Evolutionary conservation across 2,888 invertebrate species (phyloP).

Genomic region (Acrobasis suavella): DNA sequence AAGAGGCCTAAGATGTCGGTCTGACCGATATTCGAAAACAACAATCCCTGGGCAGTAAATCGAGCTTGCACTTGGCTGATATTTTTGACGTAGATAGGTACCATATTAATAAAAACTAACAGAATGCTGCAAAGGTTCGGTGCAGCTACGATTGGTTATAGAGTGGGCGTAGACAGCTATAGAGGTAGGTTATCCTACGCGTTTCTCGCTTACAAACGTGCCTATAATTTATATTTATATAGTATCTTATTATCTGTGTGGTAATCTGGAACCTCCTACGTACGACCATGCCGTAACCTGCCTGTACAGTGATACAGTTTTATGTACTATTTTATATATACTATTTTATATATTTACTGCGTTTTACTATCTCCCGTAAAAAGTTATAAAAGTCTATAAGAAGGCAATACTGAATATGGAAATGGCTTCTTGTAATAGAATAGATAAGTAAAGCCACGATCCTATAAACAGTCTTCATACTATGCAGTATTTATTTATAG

Average conservation of each 20-base stretch:
- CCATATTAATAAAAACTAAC: not conserved
- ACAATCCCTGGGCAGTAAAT: too few species aligned
- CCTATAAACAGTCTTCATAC: too few species aligned
- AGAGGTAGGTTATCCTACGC: slow-evolving; percentile 43
- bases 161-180: slow-evolving; percentile 39
- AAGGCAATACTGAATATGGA: not conserved
- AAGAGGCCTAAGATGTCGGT: too few species aligned
- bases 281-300: slow-evolving; percentile 20
- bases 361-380: not conserved
- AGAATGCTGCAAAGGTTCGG: not conserved
- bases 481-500: too few species aligned
- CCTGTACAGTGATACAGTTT: not conserved
- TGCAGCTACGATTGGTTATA: slow-evolving; percentile 24
- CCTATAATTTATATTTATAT: slow-evolving; percentile 34
- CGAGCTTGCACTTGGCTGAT: too few species aligned
- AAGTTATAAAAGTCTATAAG: not conserved
- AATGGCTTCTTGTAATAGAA: too few species aligned
- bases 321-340: not conserved
- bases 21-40: too few species aligned
- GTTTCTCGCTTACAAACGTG: slow-evolving; percentile 37
- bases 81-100: too few species aligned
- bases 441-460: too few species aligned
- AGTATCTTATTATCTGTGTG: slow-evolving; percentile 32
- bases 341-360: too few species aligned
- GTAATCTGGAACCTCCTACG: slow-evolving; percentile 39